These are phyloP conservation scores for Octopus sinensis DNA, from an alignment of 1,140 invertebrate genomes.

Conservation along the genomic window DNA sequence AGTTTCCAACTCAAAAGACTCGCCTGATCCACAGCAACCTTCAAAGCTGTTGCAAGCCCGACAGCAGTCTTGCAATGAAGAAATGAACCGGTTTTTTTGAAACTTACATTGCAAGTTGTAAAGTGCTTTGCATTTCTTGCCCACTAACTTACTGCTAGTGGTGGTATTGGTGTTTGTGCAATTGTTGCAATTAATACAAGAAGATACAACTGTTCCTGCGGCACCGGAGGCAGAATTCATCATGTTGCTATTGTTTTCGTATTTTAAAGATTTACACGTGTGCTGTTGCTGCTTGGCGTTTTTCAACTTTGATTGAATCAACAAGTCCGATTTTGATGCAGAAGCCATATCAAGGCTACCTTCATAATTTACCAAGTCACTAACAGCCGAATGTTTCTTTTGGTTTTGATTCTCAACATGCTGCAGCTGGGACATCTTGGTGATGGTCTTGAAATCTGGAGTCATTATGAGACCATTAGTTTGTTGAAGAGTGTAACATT, in stretches of 20 bases:
- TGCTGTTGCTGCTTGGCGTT: background rate
- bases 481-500: background rate
- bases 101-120: slow-evolving; percentile 7
- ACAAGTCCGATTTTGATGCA: background rate
- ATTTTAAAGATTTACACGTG: background rate
- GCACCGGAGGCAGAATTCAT: too few relatives aligned
- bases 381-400: background rate
- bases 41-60: slow-evolving; percentile 1
- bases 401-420: background rate
- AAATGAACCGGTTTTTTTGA: slow-evolving; percentile 9
- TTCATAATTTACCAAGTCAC: background rate
- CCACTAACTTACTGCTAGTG: background rate
- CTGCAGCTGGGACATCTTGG: background rate
- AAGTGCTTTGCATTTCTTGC: slow-evolving; percentile 3
- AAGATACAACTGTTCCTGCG: background rate
- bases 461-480: background rate
- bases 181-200: slow-evolving; percentile 8
- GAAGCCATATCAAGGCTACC: background rate
- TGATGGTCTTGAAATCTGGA: background rate
- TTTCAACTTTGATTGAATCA: background rate
- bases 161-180: background rate
- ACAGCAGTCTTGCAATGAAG: slow-evolving; percentile 7
- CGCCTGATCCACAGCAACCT: background rate
- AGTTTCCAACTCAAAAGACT: background rate
- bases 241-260: background rate